These are phyloP conservation scores for Mycetomoellerius zeteki DNA, from an alignment of 1,140 invertebrate species.

Conservation along the genomic window DNA sequence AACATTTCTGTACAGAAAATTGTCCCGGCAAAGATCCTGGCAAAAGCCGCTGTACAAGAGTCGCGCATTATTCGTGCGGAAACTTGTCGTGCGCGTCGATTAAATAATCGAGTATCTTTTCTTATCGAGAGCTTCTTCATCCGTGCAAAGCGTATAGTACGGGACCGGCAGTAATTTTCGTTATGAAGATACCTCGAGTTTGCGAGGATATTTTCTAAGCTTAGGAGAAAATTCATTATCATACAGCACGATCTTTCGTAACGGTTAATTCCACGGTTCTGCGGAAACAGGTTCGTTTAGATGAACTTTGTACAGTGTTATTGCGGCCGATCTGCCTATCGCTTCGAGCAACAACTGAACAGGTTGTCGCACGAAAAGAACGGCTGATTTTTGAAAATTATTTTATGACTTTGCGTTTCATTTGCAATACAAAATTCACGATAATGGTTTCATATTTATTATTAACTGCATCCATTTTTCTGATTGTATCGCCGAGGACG, in stretches of 20 bases:
- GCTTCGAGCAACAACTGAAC: constrained; percentile 36
- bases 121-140: constrained; percentile 61
- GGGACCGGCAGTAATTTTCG: constrained; percentile 38
- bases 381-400: constrained; percentile 25
- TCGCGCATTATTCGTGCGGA: constrained; percentile 46
- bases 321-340: constrained; percentile 47
- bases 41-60: neutral
- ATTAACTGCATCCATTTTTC: neutral
- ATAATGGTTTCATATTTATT: constrained; percentile 32
- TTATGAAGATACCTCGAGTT: constrained; percentile 34
- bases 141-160: constrained; percentile 6
- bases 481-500: neutral
- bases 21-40: constrained; percentile 3
- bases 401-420: constrained; percentile 42
- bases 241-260: constrained; percentile 38
- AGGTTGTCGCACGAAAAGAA: constrained; percentile 40
- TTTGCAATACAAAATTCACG: constrained; percentile 17
- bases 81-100: constrained; percentile 34
- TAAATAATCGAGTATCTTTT: constrained; percentile 61
- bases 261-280: constrained; percentile 57
- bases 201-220: constrained; percentile 25
- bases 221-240: constrained; percentile 48
- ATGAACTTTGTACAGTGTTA: constrained; percentile 28
- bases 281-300: constrained; percentile 67
- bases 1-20: constrained; percentile 19